Evolutionary conservation across 2,113 vertebrate genomes (phyloP).

Genomic region (Beaufortia kweichowensis): DNA sequence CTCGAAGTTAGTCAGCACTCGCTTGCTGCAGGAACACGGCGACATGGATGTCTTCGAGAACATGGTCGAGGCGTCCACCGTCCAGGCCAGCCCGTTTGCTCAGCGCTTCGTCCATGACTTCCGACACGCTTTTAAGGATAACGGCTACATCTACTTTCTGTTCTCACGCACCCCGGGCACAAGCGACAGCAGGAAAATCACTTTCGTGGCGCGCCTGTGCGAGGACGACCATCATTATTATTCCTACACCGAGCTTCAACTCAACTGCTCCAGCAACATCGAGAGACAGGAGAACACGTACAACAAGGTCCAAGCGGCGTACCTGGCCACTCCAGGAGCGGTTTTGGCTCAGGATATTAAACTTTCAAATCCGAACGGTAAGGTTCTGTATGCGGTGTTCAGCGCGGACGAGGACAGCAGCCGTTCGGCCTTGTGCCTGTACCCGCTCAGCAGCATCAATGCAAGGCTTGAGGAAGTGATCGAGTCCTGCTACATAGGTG

Average conservation of each 20-base stretch:
- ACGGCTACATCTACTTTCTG: slow-evolving; percentile 84
- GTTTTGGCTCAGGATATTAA: slow-evolving; percentile 70
- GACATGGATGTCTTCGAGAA: slow-evolving; percentile 89
- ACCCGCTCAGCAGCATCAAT: slow-evolving; percentile 79
- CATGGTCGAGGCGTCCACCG: slow-evolving; percentile 81
- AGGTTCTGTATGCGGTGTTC: slow-evolving; percentile 85
- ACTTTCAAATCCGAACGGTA: slow-evolving; percentile 55
- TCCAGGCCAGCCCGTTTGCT: slow-evolving; percentile 81
- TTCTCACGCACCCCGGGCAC: slow-evolving; percentile 84
- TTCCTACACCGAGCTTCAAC: slow-evolving; percentile 94
- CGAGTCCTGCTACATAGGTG: slow-evolving; percentile 78
- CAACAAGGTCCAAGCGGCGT: slow-evolving; percentile 84
- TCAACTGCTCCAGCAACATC: slow-evolving; percentile 72
- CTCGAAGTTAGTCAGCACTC: slow-evolving; percentile 93
- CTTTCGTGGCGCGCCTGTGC: slow-evolving; percentile 86
- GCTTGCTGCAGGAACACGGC: slow-evolving; percentile 74
- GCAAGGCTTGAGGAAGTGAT: slow-evolving; percentile 78
- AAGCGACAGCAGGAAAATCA: slow-evolving; percentile 80
- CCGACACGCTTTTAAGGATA: slow-evolving; percentile 81
- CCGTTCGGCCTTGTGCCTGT: slow-evolving; percentile 85
- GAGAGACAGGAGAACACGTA: slow-evolving; percentile 62
- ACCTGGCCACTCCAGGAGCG: slow-evolving; percentile 69
- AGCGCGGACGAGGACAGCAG: slow-evolving; percentile 73
- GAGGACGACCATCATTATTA: slow-evolving; percentile 83
- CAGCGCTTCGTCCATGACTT: slow-evolving; percentile 77